These are phyloP conservation scores for Rhinatrema bivittatum DNA, from an alignment of 2,797 vertebrate species.

Conservation along the genomic window DNA sequence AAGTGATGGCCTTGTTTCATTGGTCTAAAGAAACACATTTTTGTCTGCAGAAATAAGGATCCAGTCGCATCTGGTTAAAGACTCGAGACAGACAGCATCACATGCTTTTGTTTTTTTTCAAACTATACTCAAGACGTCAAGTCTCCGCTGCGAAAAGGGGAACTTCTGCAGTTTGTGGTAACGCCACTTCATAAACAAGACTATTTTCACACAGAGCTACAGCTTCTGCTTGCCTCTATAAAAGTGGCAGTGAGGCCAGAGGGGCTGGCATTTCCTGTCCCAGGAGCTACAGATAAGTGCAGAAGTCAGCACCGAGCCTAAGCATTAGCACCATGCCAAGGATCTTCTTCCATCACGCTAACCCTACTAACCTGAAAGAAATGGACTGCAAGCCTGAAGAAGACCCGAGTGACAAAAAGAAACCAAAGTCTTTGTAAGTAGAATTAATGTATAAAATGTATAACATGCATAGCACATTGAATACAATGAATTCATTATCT, in stretches of 20 bases:
- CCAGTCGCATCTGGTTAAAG: no score
- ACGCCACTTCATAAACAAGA: conserved; percentile 47
- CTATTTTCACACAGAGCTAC: conserved; percentile 10
- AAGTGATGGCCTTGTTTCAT: no score
- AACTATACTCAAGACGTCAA: no score
- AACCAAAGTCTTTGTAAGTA: conserved; percentile 60
- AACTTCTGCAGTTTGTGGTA: conserved; percentile 54
- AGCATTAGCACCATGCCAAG: conserved; percentile 47
- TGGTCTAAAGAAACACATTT: no score
- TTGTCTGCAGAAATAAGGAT: no score
- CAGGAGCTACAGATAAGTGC: conserved; percentile 1
- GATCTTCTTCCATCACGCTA: conserved; percentile 38
- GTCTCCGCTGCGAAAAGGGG: conserved; percentile 40
- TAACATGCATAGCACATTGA: no score
- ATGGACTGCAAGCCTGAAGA: conserved; percentile 26
- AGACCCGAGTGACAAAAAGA: conserved; percentile 42
- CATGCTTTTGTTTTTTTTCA: not conserved
- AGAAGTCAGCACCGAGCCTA: not conserved
- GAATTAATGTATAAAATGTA: not conserved
- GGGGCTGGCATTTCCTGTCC: conserved; percentile 7
- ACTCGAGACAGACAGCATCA: not conserved
- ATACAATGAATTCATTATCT: no score
- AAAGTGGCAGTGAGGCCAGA: conserved; percentile 21
- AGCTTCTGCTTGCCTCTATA: conserved; percentile 29
- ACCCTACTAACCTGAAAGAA: conserved; percentile 36